Evolutionary conservation across 2,797 vertebrate species (phyloP).

Genomic region (Mareca strepera): DNA sequence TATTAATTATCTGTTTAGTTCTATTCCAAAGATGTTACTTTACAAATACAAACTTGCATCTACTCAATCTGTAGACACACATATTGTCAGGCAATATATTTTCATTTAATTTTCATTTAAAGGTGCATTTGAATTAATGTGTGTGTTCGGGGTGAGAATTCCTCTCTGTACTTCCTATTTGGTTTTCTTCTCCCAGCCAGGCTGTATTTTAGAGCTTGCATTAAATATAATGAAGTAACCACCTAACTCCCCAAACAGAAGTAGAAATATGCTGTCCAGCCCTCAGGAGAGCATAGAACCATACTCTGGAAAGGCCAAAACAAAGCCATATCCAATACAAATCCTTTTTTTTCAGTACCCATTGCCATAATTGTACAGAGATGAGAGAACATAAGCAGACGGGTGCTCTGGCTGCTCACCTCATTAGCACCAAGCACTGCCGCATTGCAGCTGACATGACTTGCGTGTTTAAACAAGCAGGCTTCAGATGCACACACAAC

Average conservation of each 20-base stretch:
- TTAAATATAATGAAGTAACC: neutral
- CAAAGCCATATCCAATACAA: neutral
- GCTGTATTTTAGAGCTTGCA: neutral
- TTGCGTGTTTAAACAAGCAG: slow-evolving; percentile 59
- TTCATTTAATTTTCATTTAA: neutral
- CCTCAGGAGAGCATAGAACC: neutral
- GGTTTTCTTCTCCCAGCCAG: neutral
- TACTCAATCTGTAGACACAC: neutral
- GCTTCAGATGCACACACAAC: slow-evolving; percentile 2
- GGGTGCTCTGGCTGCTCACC: slow-evolving; percentile 44
- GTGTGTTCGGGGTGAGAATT: fast-evolving
- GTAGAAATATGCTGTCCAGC: neutral
- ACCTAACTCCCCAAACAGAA: neutral
- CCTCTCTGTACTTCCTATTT: neutral
- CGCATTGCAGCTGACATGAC: slow-evolving; percentile 74
- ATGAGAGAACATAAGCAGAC: slow-evolving; percentile 51
- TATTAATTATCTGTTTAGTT: neutral
- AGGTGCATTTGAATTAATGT: neutral
- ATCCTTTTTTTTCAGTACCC: neutral
- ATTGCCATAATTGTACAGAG: slow-evolving; percentile 30
- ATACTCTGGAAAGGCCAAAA: neutral
- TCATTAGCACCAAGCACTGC: slow-evolving; percentile 74
- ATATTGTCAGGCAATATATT: neutral
- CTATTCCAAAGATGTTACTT: neutral
- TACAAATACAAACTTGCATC: neutral